phyloP scores from a whole-genome alignment of 1,140 invertebrate genomes.

The Protaetia brevitarsis region DNA sequence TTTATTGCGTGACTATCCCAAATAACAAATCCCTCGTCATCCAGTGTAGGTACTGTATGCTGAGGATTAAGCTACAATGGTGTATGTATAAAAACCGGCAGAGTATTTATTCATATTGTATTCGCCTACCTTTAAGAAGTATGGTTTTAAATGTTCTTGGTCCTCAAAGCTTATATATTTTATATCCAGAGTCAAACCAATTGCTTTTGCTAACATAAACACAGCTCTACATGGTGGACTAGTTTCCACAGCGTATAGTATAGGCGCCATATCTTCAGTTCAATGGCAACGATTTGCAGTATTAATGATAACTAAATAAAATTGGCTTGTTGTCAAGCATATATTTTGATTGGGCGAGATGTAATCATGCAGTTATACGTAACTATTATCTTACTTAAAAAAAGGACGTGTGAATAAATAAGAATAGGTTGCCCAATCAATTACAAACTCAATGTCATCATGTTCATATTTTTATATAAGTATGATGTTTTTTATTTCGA shows the following conservation, averaged over 20 bases:
- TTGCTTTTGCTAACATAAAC: constrained; percentile 13
- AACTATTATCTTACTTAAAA: too few species aligned
- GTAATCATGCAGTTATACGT: background rate
- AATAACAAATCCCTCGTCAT: constrained; percentile 50
- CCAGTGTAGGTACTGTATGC: constrained; percentile 53
- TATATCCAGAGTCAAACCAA: background rate
- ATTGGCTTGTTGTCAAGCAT: too few species aligned
- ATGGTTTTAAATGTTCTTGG: constrained; percentile 56
- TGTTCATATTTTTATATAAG: too few species aligned
- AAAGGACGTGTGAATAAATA: too few species aligned
- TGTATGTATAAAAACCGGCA: too few species aligned
- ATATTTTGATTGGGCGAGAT: too few species aligned
- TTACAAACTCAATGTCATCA: too few species aligned
- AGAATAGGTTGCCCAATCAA: too few species aligned
- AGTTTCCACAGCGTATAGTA: background rate
- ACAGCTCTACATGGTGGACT: constrained; percentile 22
- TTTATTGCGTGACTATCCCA: constrained; percentile 48
- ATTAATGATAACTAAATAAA: background rate
- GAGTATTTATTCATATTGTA: background rate
- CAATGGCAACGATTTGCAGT: background rate
- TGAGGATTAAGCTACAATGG: constrained; percentile 52
- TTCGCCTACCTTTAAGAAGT: constrained; percentile 55
- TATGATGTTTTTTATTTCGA: too few species aligned
- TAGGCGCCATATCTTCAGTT: constrained; percentile 7
- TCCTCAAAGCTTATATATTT: background rate